Conservation (phyloP, 2,888 invertebrate genomes). For the Cinara cedri region DNA sequence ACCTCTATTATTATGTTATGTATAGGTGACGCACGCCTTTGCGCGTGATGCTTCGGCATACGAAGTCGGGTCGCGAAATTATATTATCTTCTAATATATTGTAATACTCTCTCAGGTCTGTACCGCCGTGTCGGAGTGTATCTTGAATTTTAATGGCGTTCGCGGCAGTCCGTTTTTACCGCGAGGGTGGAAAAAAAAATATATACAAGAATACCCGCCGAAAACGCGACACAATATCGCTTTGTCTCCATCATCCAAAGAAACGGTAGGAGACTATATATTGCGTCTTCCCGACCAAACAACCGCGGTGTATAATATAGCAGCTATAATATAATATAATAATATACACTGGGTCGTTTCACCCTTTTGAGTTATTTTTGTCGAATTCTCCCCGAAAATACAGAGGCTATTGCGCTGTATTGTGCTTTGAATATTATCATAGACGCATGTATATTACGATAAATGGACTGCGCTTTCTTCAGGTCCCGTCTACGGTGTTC, state of each 20-base stretch:
- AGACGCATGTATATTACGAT: no score
- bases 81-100: not conserved
- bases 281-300: no score
- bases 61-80: slow-evolving; percentile 5
- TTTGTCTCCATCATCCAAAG: slow-evolving; percentile 21
- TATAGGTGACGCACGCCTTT: not conserved
- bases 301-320: no score
- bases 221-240: slow-evolving; percentile 19
- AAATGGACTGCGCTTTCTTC: no score
- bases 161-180: not conserved
- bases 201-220: not conserved
- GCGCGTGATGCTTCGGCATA: not conserved
- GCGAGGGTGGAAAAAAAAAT: not conserved
- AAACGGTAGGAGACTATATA: not conserved
- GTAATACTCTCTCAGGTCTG: not conserved
- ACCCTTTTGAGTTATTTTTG: not conserved
- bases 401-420: no score
- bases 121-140: not conserved
- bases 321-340: not conserved
- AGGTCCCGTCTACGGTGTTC: no score
- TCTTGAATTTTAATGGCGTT: slow-evolving; percentile 33
- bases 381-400: no score
- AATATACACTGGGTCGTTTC: not conserved
- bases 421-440: no score
- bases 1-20: no score